These are phyloP conservation scores for Chalcosyrphus nemorum DNA, from an alignment of 2,888 invertebrate genomes.

Conservation along the genomic window DNA sequence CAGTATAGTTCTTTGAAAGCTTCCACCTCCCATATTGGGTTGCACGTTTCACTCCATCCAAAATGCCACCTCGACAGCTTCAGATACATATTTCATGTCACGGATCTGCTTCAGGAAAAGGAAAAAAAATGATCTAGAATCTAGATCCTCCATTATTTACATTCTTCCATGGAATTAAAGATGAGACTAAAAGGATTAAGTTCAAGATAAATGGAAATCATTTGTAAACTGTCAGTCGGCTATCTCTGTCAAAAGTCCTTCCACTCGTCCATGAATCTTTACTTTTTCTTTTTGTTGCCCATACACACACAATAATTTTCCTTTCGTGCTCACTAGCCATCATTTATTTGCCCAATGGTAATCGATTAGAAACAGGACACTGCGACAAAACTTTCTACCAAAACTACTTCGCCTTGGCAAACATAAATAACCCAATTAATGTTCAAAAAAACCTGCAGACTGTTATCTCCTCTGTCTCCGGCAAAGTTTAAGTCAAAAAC, in stretches of 20 bases:
- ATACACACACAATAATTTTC: neutral
- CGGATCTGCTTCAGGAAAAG: too few species aligned
- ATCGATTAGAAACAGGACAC: slow-evolving; percentile 4
- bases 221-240: neutral
- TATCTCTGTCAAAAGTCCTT: neutral
- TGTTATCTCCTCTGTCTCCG: neutral
- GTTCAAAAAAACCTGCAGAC: neutral
- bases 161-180: neutral
- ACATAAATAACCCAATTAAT: slow-evolving; percentile 10
- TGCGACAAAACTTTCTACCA: slow-evolving; percentile 1
- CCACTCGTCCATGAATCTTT: neutral
- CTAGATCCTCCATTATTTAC: too few species aligned
- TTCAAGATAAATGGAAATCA: neutral
- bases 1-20: too few species aligned
- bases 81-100: too few species aligned
- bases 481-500: neutral
- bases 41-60: too few species aligned
- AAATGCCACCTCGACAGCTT: too few species aligned
- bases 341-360: neutral
- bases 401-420: neutral
- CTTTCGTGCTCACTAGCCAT: neutral
- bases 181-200: neutral
- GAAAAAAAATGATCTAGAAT: too few species aligned
- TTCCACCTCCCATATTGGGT: too few species aligned
- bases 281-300: neutral